Base-by-base conservation (phyloP, 2,888 invertebrate genomes). In the Balanococcus diminutus region DNA sequence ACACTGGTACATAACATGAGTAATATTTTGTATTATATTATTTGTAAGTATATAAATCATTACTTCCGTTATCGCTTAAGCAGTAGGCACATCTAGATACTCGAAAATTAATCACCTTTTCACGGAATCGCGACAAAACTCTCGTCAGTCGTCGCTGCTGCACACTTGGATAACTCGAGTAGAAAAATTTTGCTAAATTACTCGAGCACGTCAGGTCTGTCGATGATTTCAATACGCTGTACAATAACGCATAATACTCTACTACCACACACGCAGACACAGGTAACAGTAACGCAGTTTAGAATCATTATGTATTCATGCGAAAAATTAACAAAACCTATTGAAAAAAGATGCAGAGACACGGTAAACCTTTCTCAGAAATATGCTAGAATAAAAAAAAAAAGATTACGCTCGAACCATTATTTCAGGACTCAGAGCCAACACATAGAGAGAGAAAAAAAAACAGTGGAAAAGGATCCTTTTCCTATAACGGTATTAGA, bases 301-400 rank as follows among this genome's bases (percentile, higher is more conserved):
- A 67, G 16, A 67, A 67, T 67, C 67, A 67, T 67, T 67, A 67
- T 67, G 67, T 67, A 31, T 67, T 67, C 67, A 67, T 67, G 67
- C 67, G 67, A 67, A 67, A 67, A 67, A 67, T 67, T 67, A 67
- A 67, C 67, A 67, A 67, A 67, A 67, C 0, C 67, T 28, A 6
- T 28, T 67, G 25, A 14, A 67, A 67, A 51, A 19, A 51, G 28
- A 11, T 5, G 28, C 31, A 5, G 28, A 67, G 11, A 67, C 67
- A 14, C 4, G 8, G 67, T 31, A 67, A 67, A 67, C 67, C 67
- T 67, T 67, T 67, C 67, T 67, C 28, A 11, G 67, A 67, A 67
- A 67, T 28, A 67, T 67, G 67, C 11, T 25, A 4, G 67, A 3
- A 28, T 67, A 19, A 25, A 22, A 19, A 61, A 67, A 67, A 67